Evolutionary conservation across 2,888 invertebrate genomes (phyloP).

Genomic region (Trissonchulus sp.): DNA sequence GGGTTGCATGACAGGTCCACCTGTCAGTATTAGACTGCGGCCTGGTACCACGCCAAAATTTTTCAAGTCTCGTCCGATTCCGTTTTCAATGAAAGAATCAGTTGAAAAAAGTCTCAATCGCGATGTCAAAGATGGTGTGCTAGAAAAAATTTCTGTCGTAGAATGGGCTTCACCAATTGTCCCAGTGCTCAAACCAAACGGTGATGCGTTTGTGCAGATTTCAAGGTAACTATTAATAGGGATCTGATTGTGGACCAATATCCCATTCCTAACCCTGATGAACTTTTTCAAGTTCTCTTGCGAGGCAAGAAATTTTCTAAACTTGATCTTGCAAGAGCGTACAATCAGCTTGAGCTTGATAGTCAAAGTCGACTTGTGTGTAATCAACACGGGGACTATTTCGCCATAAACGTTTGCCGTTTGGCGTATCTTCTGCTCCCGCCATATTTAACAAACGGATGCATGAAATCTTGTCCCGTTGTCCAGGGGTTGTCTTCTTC

Average conservation of each 20-base stretch:
- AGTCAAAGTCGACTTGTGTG: neutral
- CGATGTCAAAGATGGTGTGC: neutral
- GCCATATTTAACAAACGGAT: neutral
- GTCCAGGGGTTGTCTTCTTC: neutral
- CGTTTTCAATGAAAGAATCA: neutral
- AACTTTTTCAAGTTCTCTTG: conserved; percentile 30
- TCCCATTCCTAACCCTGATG: no score
- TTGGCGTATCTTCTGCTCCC: no score
- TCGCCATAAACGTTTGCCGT: neutral
- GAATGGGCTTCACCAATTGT: neutral
- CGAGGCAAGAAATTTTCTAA: no score
- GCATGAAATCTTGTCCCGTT: neutral
- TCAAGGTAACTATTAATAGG: no score
- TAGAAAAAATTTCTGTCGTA: neutral
- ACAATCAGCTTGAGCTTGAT: neutral
- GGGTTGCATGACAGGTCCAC: neutral
- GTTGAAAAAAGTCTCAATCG: no score
- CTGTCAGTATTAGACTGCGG: neutral
- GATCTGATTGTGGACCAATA: no score
- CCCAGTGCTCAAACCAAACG: neutral
- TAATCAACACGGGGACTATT: neutral
- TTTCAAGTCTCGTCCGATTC: no score
- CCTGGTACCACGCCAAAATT: no score
- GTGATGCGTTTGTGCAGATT: neutral
- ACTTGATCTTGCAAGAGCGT: no score